Percentiles rank a stretch among this genome's conserved stretches.
Conservation (phyloP, 2,113 vertebrate species). For the Indri indri region DNA sequence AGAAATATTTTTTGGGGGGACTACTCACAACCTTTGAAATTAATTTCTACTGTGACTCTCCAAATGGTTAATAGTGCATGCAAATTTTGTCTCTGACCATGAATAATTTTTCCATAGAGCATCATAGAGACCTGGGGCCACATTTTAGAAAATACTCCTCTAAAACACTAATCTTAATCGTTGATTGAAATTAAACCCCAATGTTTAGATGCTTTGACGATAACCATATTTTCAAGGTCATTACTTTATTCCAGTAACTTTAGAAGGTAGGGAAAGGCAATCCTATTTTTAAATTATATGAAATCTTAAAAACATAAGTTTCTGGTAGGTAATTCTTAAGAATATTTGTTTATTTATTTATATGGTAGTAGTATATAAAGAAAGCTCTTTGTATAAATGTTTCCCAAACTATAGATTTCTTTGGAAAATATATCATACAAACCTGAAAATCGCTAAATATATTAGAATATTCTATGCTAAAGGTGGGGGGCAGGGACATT, state of each 20-base stretch:
- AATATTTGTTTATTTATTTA: background rate
- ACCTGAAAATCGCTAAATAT: background rate
- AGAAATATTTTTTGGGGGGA: background rate
- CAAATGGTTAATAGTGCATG: background rate
- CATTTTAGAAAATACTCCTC: background rate
- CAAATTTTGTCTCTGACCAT: background rate
- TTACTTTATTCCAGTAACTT: background rate
- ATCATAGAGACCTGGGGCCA: background rate
- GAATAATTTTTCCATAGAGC: background rate
- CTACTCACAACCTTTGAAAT: background rate
- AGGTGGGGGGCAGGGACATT: background rate
- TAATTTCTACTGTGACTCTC: background rate
- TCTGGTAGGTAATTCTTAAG: background rate
- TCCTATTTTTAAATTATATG: background rate
- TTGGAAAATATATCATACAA: background rate
- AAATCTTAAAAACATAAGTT: constrained; percentile 13
- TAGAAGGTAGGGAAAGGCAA: background rate
- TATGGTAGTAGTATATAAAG: background rate
- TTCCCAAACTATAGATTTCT: constrained; percentile 23
- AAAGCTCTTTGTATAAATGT: background rate
- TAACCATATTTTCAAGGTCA: background rate
- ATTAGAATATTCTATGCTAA: background rate
- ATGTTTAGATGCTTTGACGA: background rate
- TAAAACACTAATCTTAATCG: background rate
- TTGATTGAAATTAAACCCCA: background rate